A percentile compares a stretch with the other conserved stretches of the same genome.
Conservation (phyloP, 2,113 vertebrate genomes). For the Mastomys coucha region DNA sequence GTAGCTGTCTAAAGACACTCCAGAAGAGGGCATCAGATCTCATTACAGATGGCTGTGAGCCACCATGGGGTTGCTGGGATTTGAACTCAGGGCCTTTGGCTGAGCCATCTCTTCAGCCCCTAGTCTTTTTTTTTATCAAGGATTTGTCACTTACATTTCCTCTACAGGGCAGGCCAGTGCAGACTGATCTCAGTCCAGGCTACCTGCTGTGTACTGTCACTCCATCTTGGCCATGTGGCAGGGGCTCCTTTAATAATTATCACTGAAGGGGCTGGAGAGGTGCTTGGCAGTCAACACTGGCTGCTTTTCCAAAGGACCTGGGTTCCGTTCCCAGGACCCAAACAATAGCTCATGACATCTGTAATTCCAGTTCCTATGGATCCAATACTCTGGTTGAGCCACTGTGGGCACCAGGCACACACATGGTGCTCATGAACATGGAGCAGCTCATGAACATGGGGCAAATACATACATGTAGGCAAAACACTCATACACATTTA, state of each 20-base stretch:
- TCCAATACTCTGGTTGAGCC: neutral
- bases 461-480: neutral
- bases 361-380: neutral
- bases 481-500: neutral
- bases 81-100: too few species aligned
- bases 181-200: neutral
- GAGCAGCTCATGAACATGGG: neutral
- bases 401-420: neutral
- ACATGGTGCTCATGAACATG: neutral
- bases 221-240: neutral
- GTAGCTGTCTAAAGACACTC: too few species aligned
- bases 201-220: too few species aligned
- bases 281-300: neutral
- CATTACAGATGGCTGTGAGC: too few species aligned
- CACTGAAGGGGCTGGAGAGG: neutral
- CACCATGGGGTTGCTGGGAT: too few species aligned
- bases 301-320: neutral
- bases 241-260: neutral
- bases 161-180: too few species aligned
- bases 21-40: too few species aligned
- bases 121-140: neutral
- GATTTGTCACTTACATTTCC: neutral
- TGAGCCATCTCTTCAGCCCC: too few species aligned
- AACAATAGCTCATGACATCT: neutral
- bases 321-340: neutral